Evolutionary conservation across 2,113 vertebrate species (phyloP), one percentile per base, ranked within the genome.

Genomic region (Amazona vittata): DNA sequence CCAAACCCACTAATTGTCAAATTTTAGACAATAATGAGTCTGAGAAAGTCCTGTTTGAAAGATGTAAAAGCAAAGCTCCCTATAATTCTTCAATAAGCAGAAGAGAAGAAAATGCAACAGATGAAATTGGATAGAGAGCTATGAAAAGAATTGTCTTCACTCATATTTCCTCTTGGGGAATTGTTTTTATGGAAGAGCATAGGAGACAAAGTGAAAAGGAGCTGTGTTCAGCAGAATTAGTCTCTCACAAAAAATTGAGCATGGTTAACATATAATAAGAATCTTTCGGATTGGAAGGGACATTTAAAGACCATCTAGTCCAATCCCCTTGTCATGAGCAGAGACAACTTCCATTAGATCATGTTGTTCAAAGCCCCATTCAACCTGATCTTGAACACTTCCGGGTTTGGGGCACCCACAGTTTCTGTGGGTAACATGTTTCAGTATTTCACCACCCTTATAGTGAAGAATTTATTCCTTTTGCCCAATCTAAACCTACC

Each of bases 401-500:
- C 29, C 18, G 52, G 4, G 7, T 11, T 73, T 12, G 18, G 52
- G 6, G 5, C 13, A 71, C 6, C 46, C n/a, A 68, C 11, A 52
- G 0, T 3, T 6, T 46, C 63, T 63, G 33, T 11, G 7, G 6
- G 19, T 4, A 84, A 37, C 13, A 4, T 43, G 19, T 77, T 74
- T 20, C 46, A 16, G 5, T 21, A 21, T 12, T 4, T 55, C 2
- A 4, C 6, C 25, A 57, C 3, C 0, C 6, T 26, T 18, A 55
- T 1, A 46, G 25, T 12, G 68, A 68, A 86, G 60, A 57, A 35
- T 18, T 12, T 57, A 19, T 63, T 78, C 5, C 3, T 78, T 57
- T 9, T 41, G 15, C 68, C 14, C 18, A 53, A 16, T 43, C 21
- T 53, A 50, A 90, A 74, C 13, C 7, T 25, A 33, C 1, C 1